phyloP scores from a whole-genome alignment of 35 echinoderm and acorn worm species.

The Anneissia japonica region DNA sequence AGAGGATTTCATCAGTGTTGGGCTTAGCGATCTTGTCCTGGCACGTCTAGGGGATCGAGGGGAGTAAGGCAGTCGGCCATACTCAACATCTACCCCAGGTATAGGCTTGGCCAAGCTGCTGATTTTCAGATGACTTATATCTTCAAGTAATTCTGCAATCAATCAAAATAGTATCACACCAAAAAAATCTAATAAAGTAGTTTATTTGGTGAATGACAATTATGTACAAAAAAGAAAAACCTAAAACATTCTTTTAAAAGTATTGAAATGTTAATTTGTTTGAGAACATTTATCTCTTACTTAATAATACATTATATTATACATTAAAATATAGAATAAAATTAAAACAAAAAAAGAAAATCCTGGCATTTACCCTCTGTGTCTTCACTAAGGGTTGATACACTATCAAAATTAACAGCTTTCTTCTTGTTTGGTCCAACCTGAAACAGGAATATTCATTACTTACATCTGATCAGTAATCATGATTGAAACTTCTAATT shows the following conservation, averaged over 20 bases:
- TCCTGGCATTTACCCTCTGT: not conserved
- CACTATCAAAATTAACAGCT: not conserved
- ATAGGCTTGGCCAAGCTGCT: not conserved
- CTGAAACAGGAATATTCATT: not conserved
- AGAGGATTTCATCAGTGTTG: constrained; percentile 20
- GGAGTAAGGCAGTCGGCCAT: constrained; percentile 75
- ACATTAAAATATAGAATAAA: no score
- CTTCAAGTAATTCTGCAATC: not conserved
- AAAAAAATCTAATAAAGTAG: no score
- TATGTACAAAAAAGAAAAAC: no score
- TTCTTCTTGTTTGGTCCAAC: not conserved
- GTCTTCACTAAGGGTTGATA: not conserved
- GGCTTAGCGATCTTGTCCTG: constrained; percentile 47
- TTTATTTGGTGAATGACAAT: no score
- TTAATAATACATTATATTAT: no score
- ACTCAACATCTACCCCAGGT: constrained; percentile 42
- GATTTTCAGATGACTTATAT: not conserved
- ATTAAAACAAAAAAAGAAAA: no score
- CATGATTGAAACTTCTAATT: no score
- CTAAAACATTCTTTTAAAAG: no score
- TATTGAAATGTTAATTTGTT: no score
- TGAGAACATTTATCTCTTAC: no score
- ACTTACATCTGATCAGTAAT: no score
- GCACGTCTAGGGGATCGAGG: constrained; percentile 49
- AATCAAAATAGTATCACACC: not conserved